These are phyloP conservation scores for Phenacoccus solenopsis DNA, from an alignment of 1,140 invertebrate species.

Conservation along the genomic window DNA sequence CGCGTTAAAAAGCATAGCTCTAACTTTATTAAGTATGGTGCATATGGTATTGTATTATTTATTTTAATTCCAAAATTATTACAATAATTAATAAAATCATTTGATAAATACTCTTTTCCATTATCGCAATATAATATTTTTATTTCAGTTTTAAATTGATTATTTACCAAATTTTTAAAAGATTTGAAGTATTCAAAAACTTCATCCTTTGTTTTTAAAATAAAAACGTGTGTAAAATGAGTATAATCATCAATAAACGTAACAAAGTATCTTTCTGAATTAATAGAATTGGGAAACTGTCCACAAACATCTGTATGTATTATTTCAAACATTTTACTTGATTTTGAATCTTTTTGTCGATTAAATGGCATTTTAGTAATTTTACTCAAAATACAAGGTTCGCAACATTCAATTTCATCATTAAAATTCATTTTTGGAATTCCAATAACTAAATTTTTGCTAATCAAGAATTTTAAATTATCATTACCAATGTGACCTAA, in stretches of 20 bases:
- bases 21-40: slow-evolving; percentile 23
- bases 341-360: neutral
- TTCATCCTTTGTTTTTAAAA: slow-evolving; percentile 32
- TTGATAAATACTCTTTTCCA: slow-evolving; percentile 25
- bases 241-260: slow-evolving; percentile 29
- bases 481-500: slow-evolving; percentile 12
- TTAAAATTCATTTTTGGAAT: slow-evolving; percentile 4
- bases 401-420: neutral
- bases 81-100: slow-evolving; percentile 19
- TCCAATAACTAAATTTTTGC: slow-evolving; percentile 10
- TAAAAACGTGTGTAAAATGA: slow-evolving; percentile 28
- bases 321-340: slow-evolving; percentile 27
- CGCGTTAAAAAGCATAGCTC: slow-evolving; percentile 8
- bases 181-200: slow-evolving; percentile 26
- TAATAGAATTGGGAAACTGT: slow-evolving; percentile 30
- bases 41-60: slow-evolving; percentile 29
- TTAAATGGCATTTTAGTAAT: neutral
- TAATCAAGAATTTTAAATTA: slow-evolving; percentile 11
- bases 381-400: slow-evolving; percentile 16
- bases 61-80: slow-evolving; percentile 29
- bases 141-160: slow-evolving; percentile 16
- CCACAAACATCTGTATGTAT: slow-evolving; percentile 33
- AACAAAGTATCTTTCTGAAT: slow-evolving; percentile 28
- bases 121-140: slow-evolving; percentile 23
- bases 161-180: slow-evolving; percentile 21